A percentile compares a stretch with the other conserved stretches of the same genome.
Conservation (phyloP, 1,140 invertebrate species). For the Pantala flavescens region DNA sequence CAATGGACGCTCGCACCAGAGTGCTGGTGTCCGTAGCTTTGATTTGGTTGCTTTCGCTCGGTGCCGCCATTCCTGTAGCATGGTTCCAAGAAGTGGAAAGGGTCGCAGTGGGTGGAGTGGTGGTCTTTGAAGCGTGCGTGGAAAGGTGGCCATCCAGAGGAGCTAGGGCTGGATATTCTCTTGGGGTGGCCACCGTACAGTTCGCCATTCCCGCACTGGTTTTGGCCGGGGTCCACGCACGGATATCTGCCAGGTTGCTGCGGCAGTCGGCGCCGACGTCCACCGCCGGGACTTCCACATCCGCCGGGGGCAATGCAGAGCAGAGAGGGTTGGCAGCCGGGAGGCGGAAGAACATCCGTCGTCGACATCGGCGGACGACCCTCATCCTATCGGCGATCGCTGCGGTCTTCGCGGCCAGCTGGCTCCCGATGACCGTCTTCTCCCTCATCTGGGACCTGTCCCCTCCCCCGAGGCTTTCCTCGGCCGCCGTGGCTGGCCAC, state of each 20-base stretch:
- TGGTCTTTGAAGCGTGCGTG: slow-evolving; percentile 28
- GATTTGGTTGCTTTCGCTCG: slow-evolving; percentile 39
- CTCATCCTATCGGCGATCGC: slow-evolving; percentile 32
- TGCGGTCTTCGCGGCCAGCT: slow-evolving; percentile 38
- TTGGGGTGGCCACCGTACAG: slow-evolving; percentile 39
- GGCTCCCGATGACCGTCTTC: slow-evolving; percentile 44
- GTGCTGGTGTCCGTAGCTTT: slow-evolving; percentile 13
- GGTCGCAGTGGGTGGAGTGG: slow-evolving; percentile 26
- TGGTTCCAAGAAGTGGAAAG: slow-evolving; percentile 33
- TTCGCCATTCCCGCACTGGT: slow-evolving; percentile 43
- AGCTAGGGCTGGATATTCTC: slow-evolving; percentile 37
- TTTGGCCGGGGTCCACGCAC: slow-evolving; percentile 38
- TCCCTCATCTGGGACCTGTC: slow-evolving; percentile 36
- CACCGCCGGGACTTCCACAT: not conserved
- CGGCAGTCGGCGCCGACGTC: slow-evolving; percentile 24
- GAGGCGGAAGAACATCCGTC: slow-evolving; percentile 22
- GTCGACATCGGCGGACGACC: slow-evolving; percentile 41
- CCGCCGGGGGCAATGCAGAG: slow-evolving; percentile 11
- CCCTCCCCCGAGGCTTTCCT: slow-evolving; percentile 24
- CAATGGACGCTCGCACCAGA: not conserved
- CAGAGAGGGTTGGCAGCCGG: slow-evolving; percentile 15
- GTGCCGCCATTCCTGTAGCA: slow-evolving; percentile 37
- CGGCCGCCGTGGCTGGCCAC: slow-evolving; percentile 13
- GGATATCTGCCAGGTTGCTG: slow-evolving; percentile 38
- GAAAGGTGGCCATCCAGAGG: slow-evolving; percentile 30